Conservation (phyloP, 2,113 vertebrate species). For the Trinectes maculatus region DNA sequence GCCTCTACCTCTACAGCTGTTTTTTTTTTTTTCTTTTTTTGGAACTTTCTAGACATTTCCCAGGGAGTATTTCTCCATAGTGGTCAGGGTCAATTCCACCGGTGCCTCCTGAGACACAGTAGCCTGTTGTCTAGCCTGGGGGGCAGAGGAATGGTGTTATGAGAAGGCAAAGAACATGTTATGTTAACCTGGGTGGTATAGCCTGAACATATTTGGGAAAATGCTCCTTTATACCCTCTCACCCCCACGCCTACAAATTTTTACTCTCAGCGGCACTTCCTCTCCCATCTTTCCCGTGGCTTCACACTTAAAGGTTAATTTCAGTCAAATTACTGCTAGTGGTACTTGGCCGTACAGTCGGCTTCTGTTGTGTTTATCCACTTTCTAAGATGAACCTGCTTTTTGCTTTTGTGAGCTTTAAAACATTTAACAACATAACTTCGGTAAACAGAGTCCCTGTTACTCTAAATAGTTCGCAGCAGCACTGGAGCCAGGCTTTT, state of each 20-base stretch:
- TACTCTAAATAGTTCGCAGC: no score
- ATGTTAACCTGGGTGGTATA: constrained; percentile 78
- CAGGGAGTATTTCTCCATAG: constrained; percentile 33
- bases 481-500: no score
- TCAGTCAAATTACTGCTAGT: neutral
- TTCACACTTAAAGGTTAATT: neutral
- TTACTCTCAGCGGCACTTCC: constrained; percentile 20
- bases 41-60: constrained; percentile 42
- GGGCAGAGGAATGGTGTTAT: constrained; percentile 54
- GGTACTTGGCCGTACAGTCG: neutral
- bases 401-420: neutral
- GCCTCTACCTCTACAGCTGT: constrained; percentile 12
- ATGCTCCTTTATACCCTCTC: constrained; percentile 62
- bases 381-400: no score
- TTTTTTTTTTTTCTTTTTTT: constrained; percentile 46
- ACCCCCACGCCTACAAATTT: constrained; percentile 32
- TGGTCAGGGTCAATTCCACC: constrained; percentile 38
- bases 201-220: constrained; percentile 71
- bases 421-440: no score
- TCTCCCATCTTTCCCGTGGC: constrained; percentile 11
- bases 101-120: constrained; percentile 71
- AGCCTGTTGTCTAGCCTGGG: constrained; percentile 72
- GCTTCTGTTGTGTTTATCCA: neutral
- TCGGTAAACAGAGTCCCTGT: no score
- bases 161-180: constrained; percentile 72